Evolutionary conservation across 2,888 invertebrate species (phyloP), one percentile per base, ranked within the genome.

Genomic region (Polietes domitor): DNA sequence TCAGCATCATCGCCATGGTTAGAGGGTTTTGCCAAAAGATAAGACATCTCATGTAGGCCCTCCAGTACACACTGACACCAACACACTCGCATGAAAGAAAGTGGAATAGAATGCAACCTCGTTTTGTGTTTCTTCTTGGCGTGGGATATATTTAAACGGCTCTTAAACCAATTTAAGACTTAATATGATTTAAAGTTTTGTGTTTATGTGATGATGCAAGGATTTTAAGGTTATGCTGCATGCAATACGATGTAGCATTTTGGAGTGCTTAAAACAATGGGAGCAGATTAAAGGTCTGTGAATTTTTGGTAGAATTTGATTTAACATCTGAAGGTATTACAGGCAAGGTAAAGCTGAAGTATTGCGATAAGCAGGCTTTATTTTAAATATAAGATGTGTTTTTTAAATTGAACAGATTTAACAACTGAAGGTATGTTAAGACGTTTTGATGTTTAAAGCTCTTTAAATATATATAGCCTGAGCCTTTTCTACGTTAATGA

Each of bases 91-190:
- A 37, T 37, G 10, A 37, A 37, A 12, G 10, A 15, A 58, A 24
- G 58, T 24, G 15, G 24, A 24, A 50, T 50, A 50, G 50, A 50
- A 24, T 58, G 58, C 58, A 58, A 58, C 58, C 58, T 58, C 26
- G 58, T 58, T 58, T 58, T 15, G 58, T 24, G 15, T 2, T 47
- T 4, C 47, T 47, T 7, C 2, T 32, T 47, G 15, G 47, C 1
- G 15, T 32, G 15, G 24, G 26, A 12, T 15, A 58, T 9, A 70
- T 71, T 73, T 77, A 76, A 73, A 73, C 55, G 58, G 19, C 24
- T 79, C 71, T 72, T 68, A 83, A 76, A 76, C 58, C 79, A 80
- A 83, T 83, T 76, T 79, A 53, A 32, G n/a, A 10, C 61, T 63
- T 77, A 77, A 74, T 74, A 65, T 50, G 77, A 77, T 77, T 81